Evolutionary conservation across 2,888 invertebrate species (phyloP).

Genomic region (Torymus aiolomorphi): DNA sequence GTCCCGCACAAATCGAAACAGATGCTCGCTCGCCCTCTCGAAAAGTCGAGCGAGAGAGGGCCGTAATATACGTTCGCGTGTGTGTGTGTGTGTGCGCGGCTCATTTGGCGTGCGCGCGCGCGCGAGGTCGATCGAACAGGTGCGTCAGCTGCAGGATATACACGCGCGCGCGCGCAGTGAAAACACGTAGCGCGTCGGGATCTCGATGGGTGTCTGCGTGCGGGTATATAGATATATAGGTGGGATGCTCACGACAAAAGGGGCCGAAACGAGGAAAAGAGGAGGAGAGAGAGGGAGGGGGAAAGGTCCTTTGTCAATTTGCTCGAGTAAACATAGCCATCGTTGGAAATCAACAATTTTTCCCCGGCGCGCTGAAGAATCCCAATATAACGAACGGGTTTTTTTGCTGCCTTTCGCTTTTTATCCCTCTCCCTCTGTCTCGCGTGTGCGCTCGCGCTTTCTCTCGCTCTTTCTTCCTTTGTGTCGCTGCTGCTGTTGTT

Average conservation of each 20-base stretch:
- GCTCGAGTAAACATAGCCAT: background rate
- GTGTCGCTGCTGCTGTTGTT: background rate
- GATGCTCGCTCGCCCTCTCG: slow-evolving; percentile 32
- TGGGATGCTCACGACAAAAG: slow-evolving; percentile 10
- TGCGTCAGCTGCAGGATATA: slow-evolving; percentile 44
- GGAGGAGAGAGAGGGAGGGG: background rate
- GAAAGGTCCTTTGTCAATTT: slow-evolving; percentile 15
- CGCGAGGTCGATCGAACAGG: slow-evolving; percentile 45
- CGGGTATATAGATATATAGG: no score
- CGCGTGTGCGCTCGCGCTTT: no score
- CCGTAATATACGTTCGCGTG: no score
- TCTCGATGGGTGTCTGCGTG: no score
- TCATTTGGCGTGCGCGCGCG: background rate
- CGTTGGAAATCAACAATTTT: slow-evolving; percentile 16
- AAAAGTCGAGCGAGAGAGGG: slow-evolving; percentile 19
- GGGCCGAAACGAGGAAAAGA: background rate
- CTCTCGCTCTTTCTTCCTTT: background rate
- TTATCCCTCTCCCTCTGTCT: background rate
- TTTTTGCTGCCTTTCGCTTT: background rate
- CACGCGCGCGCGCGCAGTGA: background rate
- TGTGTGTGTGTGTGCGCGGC: no score
- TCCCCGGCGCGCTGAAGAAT: background rate
- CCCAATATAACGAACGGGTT: background rate
- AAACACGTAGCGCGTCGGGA: background rate
- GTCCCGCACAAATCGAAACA: slow-evolving; percentile 26